A percentile compares a stretch with the other conserved stretches of the same genome.
phyloP scores from a whole-genome alignment of 2,113 vertebrate genomes.

The Haemorhous mexicanus region DNA sequence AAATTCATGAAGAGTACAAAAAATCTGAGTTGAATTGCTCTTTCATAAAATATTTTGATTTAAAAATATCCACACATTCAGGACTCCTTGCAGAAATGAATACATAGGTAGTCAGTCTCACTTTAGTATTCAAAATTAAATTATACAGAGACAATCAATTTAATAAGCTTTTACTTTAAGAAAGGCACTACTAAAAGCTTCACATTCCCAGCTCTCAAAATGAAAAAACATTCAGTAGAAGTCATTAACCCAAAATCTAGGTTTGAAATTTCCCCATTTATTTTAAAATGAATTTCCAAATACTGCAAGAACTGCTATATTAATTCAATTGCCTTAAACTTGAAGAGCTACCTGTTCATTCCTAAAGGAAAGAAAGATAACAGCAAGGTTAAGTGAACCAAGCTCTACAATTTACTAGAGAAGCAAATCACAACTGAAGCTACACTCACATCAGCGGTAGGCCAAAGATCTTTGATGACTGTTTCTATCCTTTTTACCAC shows the following conservation, averaged over 20 bases:
- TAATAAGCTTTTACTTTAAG: background rate
- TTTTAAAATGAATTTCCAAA: background rate
- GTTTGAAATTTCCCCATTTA: background rate
- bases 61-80: background rate
- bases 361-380: background rate
- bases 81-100: background rate
- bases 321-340: background rate
- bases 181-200: background rate
- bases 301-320: background rate
- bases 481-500: conserved; percentile 93
- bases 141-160: background rate
- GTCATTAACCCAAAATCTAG: background rate
- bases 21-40: background rate
- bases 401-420: background rate
- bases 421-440: background rate
- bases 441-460: conserved; percentile 88
- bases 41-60: background rate
- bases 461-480: conserved; percentile 97
- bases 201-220: background rate
- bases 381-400: background rate
- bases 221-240: background rate
- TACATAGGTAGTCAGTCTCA: background rate
- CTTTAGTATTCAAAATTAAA: background rate
- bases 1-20: background rate
- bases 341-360: background rate